phyloP scores from a whole-genome alignment of 2,113 vertebrate species.

The Ctenodactylus gundi region DNA sequence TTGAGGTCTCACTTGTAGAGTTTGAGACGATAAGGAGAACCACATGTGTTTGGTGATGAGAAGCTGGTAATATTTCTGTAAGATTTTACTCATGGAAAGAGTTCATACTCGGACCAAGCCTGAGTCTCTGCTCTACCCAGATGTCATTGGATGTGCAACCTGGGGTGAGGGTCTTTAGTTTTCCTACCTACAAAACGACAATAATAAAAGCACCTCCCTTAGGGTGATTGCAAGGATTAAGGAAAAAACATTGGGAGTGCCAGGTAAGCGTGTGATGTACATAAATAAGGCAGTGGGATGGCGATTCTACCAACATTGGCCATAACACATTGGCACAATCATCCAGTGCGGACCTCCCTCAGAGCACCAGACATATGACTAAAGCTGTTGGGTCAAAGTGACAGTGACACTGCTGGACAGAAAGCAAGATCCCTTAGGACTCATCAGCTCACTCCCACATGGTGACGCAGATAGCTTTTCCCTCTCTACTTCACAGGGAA shows the following conservation, averaged over 20 bases:
- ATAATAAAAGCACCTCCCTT: background rate
- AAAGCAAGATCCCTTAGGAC: background rate
- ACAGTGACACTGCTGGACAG: background rate
- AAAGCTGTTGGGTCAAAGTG: background rate
- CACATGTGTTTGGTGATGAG: no score
- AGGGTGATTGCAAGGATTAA: background rate
- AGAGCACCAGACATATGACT: background rate
- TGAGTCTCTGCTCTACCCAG: background rate
- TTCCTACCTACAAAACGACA: background rate
- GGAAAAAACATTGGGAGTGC: background rate
- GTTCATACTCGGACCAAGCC: background rate
- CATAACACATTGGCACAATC: background rate
- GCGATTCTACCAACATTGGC: background rate
- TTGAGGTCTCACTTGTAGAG: background rate
- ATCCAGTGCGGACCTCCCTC: background rate
- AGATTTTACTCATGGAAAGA: fast-evolving
- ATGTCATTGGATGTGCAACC: background rate
- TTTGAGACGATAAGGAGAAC: background rate
- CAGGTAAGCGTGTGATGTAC: background rate
- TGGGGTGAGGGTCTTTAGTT: background rate
- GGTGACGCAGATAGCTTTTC: fast-evolving
- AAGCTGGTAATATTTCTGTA: background rate
- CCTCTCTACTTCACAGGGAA: background rate
- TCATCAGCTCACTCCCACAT: background rate
- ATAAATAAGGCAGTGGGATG: background rate